Base-by-base conservation (phyloP, 1,140 invertebrate genomes). In the Cepaea nemoralis region DNA sequence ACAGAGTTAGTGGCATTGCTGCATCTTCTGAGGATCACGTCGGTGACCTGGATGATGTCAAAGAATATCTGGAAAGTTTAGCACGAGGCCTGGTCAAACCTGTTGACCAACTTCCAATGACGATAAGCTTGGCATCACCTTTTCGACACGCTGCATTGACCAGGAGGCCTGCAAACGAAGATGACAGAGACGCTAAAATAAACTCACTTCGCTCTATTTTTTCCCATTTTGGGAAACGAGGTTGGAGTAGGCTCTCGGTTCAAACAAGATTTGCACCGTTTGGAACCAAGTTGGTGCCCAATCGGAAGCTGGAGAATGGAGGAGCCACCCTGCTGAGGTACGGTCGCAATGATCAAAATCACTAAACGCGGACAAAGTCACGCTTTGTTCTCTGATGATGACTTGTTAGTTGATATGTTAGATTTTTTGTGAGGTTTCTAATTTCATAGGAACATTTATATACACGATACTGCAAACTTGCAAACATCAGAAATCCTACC, bases 231-330 rank as follows among this genome's bases (percentile, higher is more conserved):
- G 45, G 40, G 35, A 69, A 79, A 50, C 48, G 75, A 31, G 48
- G 6, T 14, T 77, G 48, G 50, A 59, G 22, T 16, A 40, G 33
- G 31, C 24, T 77, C 2, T 45, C 31, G 3, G 75, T 77, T 2
- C 50, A 77, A 35, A 22, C 75, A 37, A 77, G 75, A 63, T 70
- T 71, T 55, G 40, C 78, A 16, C 42, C 66, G 8, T 74, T 74
- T n/a, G 45, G 71, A n/a, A 74, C 70, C 40, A 81, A 74, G 19
- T 27, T 81, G 42, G 69, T 81, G 12, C 63, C 50, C 24, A 74
- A 63, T 42, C 22, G 69, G 40, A 74, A 74, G n/a, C 8, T 75
- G 24, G 67, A 81, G 31, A 81, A 73, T 24, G 39, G 37, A n/a
- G 39, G 50, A 16, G 37, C 22, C n/a, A 81, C 45, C 22, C 71